These are phyloP conservation scores for Alca torda DNA, from an alignment of 2,797 vertebrate species.

Conservation along the genomic window DNA sequence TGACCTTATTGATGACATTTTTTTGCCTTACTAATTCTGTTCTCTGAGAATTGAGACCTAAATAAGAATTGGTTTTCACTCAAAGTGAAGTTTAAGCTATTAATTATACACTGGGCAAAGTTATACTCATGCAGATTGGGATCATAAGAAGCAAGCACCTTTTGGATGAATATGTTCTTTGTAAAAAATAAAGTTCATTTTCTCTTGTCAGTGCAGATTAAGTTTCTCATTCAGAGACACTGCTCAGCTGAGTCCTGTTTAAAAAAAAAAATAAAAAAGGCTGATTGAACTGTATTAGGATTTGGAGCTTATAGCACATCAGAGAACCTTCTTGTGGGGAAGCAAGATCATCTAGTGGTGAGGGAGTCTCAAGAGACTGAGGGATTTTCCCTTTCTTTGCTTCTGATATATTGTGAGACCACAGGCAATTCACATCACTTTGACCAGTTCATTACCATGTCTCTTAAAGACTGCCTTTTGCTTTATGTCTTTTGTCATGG, in stretches of 20 bases:
- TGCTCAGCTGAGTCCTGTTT: not conserved
- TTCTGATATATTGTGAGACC: not conserved
- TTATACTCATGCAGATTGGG: not conserved
- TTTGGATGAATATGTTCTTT: not conserved
- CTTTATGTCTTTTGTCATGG: not conserved
- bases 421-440: not conserved
- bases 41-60: slow-evolving; percentile 12
- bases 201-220: slow-evolving; percentile 19
- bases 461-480: not conserved
- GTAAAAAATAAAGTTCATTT: slow-evolving; percentile 47
- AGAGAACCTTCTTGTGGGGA: not conserved
- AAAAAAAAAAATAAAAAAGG: not conserved
- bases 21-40: slow-evolving; percentile 31
- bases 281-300: not conserved
- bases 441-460: not conserved
- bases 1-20: slow-evolving; percentile 36
- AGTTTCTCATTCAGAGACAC: not conserved
- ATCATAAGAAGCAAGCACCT: slow-evolving; percentile 13
- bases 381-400: not conserved
- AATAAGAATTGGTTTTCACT: slow-evolving; percentile 37
- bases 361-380: not conserved
- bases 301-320: not conserved
- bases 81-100: slow-evolving; percentile 33
- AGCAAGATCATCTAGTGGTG: not conserved
- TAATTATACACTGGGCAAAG: slow-evolving; percentile 26